Percentiles rank a stretch among this genome's conserved stretches.
Conservation (phyloP, 2,113 vertebrate species). For the Caranx ignobilis region DNA sequence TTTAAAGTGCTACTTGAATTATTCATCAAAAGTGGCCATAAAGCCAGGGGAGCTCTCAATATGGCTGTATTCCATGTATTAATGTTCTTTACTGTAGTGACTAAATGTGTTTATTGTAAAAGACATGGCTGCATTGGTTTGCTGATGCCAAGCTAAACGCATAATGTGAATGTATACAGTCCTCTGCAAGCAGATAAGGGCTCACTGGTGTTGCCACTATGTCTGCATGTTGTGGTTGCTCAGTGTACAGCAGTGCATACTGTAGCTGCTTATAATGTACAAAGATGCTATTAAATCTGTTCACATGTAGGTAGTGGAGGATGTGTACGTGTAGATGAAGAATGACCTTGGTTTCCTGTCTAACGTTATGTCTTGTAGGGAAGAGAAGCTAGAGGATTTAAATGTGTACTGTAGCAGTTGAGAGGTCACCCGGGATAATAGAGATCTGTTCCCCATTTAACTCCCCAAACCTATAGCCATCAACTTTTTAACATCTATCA, state of each 20-base stretch:
- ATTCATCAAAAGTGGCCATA: slow-evolving; percentile 74
- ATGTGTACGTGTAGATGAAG: slow-evolving; percentile 15
- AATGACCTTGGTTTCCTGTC: slow-evolving; percentile 11
- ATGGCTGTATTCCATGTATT: slow-evolving; percentile 51
- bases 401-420: slow-evolving; percentile 36
- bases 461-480: slow-evolving; percentile 67
- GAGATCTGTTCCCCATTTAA: slow-evolving; percentile 61
- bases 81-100: slow-evolving; percentile 63
- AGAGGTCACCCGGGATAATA: slow-evolving; percentile 60
- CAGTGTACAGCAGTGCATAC: not conserved
- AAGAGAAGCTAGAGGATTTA: slow-evolving; percentile 30
- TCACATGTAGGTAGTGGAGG: not conserved
- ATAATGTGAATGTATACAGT: slow-evolving; percentile 45
- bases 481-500: slow-evolving; percentile 67
- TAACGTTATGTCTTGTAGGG: slow-evolving; percentile 18
- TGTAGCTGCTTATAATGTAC: slow-evolving; percentile 13
- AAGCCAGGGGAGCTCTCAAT: slow-evolving; percentile 52
- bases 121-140: slow-evolving; percentile 42
- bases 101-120: slow-evolving; percentile 69
- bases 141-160: slow-evolving; percentile 44
- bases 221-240: slow-evolving; percentile 43
- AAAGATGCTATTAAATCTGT: slow-evolving; percentile 18
- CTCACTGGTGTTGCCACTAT: slow-evolving; percentile 43
- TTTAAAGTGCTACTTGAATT: slow-evolving; percentile 75
- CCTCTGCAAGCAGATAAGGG: slow-evolving; percentile 19